These are phyloP conservation scores for Ectobius pallidus DNA, from an alignment of 2,888 invertebrate genomes.

Conservation along the genomic window DNA sequence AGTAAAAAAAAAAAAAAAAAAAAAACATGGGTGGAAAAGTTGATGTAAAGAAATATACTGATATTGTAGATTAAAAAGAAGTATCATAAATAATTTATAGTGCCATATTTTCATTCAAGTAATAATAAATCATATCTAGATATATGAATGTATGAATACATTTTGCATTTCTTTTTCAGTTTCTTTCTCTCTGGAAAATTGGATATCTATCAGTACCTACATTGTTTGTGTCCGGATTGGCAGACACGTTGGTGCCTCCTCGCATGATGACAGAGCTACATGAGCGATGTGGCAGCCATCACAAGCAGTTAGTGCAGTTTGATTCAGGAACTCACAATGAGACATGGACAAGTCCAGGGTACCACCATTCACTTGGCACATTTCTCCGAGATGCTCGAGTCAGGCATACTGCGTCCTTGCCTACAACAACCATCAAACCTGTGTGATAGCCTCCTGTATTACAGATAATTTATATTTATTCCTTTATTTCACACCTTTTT, in stretches of 20 bases:
- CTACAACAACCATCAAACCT: constrained; percentile 3
- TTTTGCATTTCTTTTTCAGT: constrained; percentile 57
- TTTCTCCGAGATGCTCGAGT: constrained; percentile 42
- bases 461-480: no score
- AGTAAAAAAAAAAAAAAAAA: no score
- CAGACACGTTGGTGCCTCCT: constrained; percentile 88
- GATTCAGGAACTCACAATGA: constrained; percentile 91
- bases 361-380: constrained; percentile 55
- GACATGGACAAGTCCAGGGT: constrained; percentile 89
- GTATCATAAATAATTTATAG: not conserved
- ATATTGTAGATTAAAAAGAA: no score
- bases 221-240: constrained; percentile 86
- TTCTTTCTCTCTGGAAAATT: constrained; percentile 76
- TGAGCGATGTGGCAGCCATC: constrained; percentile 72
- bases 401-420: not conserved
- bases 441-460: constrained; percentile 8
- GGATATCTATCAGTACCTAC: constrained; percentile 75
- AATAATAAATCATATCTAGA: no score
- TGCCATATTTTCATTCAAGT: not conserved
- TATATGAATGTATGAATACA: not conserved
- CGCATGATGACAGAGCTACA: constrained; percentile 86
- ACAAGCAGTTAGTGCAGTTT: constrained; percentile 79
- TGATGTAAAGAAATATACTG: no score
- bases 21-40: no score
- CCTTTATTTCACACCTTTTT: no score